phyloP scores from a whole-genome alignment of 2,888 invertebrate species.

The Sarcophaga carnaria region DNA sequence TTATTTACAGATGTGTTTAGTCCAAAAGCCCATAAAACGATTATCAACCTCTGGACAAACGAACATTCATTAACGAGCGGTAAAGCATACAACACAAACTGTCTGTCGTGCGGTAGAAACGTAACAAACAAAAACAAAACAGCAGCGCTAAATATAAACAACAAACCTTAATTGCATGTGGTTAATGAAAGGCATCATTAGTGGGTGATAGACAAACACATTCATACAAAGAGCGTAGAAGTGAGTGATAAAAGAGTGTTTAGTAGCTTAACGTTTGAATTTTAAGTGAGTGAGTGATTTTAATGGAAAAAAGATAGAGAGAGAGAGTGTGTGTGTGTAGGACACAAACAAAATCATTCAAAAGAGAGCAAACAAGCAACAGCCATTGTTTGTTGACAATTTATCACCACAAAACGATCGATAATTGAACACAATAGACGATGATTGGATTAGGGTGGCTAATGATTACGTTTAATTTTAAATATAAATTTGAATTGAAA shows the following conservation, averaged over 20 bases:
- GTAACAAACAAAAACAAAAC: neutral
- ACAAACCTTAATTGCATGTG: no score
- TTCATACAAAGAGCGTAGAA: no score
- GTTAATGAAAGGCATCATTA: no score
- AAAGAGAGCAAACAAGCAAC: neutral
- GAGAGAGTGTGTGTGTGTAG: no score
- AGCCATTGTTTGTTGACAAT: neutral
- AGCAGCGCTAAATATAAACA: no score
- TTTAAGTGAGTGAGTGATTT: no score
- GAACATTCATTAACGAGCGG: constrained; percentile 38
- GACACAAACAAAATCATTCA: no score
- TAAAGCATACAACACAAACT: neutral
- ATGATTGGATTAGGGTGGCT: no score
- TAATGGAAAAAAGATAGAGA: no score
- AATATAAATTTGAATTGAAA: neutral
- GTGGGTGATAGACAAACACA: no score
- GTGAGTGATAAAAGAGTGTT: no score
- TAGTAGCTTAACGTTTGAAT: no score
- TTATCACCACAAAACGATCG: neutral
- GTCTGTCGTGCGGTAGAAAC: neutral
- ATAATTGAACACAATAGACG: neutral
- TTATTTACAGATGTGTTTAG: neutral
- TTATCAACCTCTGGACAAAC: constrained; percentile 6
- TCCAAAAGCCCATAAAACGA: constrained; percentile 42
- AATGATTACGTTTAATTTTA: neutral